These are phyloP conservation scores for Parapsyche elsis DNA, from an alignment of 1,140 invertebrate genomes.

Conservation along the genomic window DNA sequence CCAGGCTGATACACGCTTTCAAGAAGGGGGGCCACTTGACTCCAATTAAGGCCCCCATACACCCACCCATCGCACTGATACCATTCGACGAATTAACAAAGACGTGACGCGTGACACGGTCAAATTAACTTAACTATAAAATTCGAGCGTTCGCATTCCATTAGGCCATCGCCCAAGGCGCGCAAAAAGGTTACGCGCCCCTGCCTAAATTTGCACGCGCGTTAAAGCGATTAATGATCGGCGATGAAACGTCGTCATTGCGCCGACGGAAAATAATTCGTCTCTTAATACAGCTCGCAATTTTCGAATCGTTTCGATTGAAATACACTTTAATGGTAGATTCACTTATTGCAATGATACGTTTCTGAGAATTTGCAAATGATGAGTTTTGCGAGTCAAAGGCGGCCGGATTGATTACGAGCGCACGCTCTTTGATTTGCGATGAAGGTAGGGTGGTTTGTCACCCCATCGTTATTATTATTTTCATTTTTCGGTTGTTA, in stretches of 20 bases:
- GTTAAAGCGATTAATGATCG: no score
- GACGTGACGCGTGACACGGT: constrained; percentile 22
- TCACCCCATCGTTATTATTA: background rate
- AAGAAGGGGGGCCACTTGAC: constrained; percentile 3
- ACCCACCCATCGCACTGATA: background rate
- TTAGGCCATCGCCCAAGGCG: background rate
- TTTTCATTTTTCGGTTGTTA: constrained; percentile 18
- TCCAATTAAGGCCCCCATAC: constrained; percentile 11
- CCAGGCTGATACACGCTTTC: background rate
- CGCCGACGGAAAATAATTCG: background rate
- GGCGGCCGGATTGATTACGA: background rate
- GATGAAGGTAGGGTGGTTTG: no score
- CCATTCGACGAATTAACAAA: constrained; percentile 15
- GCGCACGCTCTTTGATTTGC: background rate
- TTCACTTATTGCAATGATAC: background rate
- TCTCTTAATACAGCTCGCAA: background rate
- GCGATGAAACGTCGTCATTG: no score
- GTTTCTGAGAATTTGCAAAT: background rate
- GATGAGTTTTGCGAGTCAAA: background rate
- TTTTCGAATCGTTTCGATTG: background rate
- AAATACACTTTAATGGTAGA: no score
- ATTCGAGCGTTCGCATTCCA: constrained; percentile 21
- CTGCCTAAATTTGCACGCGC: no score
- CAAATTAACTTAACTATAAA: constrained; percentile 28
- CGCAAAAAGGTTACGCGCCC: no score